Evolutionary conservation across 2,888 invertebrate genomes (phyloP), one percentile per base, ranked within the genome.

Genomic region (Melinopterus prodromus): DNA sequence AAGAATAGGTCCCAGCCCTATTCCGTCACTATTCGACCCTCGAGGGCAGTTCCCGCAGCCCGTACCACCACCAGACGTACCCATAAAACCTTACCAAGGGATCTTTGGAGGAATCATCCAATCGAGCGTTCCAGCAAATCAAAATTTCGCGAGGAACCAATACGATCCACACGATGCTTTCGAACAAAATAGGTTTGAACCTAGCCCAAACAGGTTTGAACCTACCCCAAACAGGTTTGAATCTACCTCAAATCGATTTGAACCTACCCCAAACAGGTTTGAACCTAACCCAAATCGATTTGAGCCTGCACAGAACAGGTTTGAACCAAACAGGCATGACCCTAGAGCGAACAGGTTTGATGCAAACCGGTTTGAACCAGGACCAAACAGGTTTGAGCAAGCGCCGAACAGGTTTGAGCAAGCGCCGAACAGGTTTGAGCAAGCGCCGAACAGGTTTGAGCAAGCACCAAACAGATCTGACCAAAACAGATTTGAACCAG

Each of bases 71-170:
- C 53, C 53, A 12, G 53, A 53, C 7, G 12, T 53, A 53, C 53
- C 12, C 9, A 12, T 53, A n/a, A 77, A 69, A 14, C 77, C 77
- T 5, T 71, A 71, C 26, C 71, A 71, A 14, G 26, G 26, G 2
- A 26, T 26, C 26, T 26, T 26, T 26, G 14, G 7, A 75, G 16
- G 16, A 15, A 26, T 75, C 16, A 26, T 9, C 75, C 36, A 76
- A 76, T 14, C 70, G 53, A 6, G 35, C 38, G 6, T 26, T 74
- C 76, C n/a, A 36, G 70, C 14, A 7, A 71, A 78, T 14, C 79
- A 69, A 16, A 69, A 75, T 9, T 70, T 37, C 71, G 14, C 38
- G 15, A 16, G 69, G 14, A 71, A 76, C 71, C 69, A 79, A 7
- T 70, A 53, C 76, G 69, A 16, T n/a, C 35, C 37, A 7, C 71